Base-by-base conservation (phyloP, 2,113 vertebrate genomes). In the Prunella himalayana region DNA sequence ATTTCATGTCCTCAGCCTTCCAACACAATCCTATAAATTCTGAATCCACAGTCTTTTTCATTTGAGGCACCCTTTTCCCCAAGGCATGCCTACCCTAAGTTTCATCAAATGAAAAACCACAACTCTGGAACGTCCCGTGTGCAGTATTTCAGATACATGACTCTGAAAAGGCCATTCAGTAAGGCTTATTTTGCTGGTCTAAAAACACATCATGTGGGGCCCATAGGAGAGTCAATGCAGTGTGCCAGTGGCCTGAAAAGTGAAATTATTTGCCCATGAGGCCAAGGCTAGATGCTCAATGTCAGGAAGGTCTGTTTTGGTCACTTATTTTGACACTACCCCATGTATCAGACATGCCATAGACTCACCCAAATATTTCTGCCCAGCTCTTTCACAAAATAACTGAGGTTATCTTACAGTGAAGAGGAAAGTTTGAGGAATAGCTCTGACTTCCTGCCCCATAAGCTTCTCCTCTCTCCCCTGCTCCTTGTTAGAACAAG, bases 341-440 rank as follows among this genome's bases (percentile, higher is more conserved):
- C 10, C 22, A 5, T 61, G 2, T 25, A 37, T 41, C 10, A 50
- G 24, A 49, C 13, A 69, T 1, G 2, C 25, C 23, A 51, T 0
- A 65, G 41, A 49, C 25, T 73, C 45, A 54, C 6, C 3, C 25
- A 39, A 19, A 54, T 33, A 44, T 60, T 81, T 86, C 64, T 91
- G 59, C 47, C 41, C 37, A 51, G 22, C 42, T 17, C 15, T 9
- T 70, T 56, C 12, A 11, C 21, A 56, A 64, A 22, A 3, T 15
- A 64, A 54, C 7, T 9, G 7, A 60, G 42, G 30, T 54, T 53
- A 33, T 49, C 6, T 42, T 71, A 56, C 30, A 24, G 23, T 53
- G 39, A 35, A 82, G 28, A 57, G 73, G 59, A 68, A 37, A 25
- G 24, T 82, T 50, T 41, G 47, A 44, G 23, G 47, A 75, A 5